Conservation (phyloP, 2,113 vertebrate species). For the Pogona vitticeps region DNA sequence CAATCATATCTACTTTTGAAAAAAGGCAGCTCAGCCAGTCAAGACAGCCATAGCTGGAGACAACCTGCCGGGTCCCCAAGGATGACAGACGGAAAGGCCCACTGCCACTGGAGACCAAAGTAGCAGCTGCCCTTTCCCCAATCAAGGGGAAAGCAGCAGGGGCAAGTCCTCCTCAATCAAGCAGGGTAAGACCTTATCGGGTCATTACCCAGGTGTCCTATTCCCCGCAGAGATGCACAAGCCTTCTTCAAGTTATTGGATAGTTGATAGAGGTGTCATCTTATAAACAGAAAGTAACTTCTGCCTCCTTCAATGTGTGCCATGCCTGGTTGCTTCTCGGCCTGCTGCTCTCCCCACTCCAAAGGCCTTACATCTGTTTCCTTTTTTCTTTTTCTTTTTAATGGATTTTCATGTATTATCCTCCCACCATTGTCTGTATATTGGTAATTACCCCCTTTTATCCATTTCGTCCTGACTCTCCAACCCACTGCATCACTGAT, state of each 20-base stretch:
- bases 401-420: neutral
- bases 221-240: neutral
- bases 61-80: neutral
- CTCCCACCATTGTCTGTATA: neutral
- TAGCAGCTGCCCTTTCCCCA: slow-evolving; percentile 27
- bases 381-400: slow-evolving; percentile 9
- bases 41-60: neutral
- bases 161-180: slow-evolving; percentile 16
- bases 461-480: neutral
- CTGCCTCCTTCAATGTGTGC: fast-evolving
- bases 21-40: slow-evolving; percentile 24
- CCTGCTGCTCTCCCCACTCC: neutral
- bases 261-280: neutral
- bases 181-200: slow-evolving; percentile 24
- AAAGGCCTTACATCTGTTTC: slow-evolving; percentile 15
- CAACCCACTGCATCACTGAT: neutral
- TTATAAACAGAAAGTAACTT: slow-evolving; percentile 21
- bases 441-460: neutral
- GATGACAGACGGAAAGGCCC: slow-evolving; percentile 8
- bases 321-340: slow-evolving; percentile 1
- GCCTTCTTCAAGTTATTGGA: neutral
- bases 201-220: neutral
- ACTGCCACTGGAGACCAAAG: neutral
- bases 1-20: neutral
- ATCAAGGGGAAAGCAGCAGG: slow-evolving; percentile 24